A percentile compares a stretch with the other conserved stretches of the same genome.
Evolutionary conservation across 2,113 vertebrate species (phyloP).

Genomic region (Paratilapia polleni): DNA sequence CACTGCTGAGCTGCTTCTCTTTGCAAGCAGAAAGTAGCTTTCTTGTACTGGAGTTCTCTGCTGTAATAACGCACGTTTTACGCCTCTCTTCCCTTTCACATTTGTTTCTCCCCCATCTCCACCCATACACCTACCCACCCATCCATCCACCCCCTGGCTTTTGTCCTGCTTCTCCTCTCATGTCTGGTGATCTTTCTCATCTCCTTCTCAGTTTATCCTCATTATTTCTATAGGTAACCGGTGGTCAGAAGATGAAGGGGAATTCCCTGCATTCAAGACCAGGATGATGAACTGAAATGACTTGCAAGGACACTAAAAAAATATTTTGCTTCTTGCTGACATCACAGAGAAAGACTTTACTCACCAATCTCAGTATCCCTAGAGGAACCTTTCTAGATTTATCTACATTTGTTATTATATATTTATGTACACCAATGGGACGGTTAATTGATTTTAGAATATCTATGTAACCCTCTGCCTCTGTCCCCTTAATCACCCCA

Average conservation of each 20-base stretch:
- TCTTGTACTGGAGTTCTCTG: slow-evolving; percentile 20
- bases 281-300: slow-evolving; percentile 76
- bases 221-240: slow-evolving; percentile 96
- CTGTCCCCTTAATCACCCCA: slow-evolving; percentile 50
- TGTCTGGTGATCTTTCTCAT: slow-evolving; percentile 28
- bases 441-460: slow-evolving; percentile 82
- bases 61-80: slow-evolving; percentile 71
- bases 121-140: background rate
- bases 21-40: slow-evolving; percentile 30
- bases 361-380: slow-evolving; percentile 81
- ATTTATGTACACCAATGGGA: slow-evolving; percentile 89
- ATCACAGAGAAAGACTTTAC: slow-evolving; percentile 31
- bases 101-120: background rate
- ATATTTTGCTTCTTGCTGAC: slow-evolving; percentile 4
- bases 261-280: slow-evolving; percentile 76
- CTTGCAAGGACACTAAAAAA: slow-evolving; percentile 38
- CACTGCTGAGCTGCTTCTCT: background rate
- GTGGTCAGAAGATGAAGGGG: slow-evolving; percentile 75
- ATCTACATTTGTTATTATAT: slow-evolving; percentile 83
- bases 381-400: slow-evolving; percentile 90
- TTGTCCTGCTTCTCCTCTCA: slow-evolving; percentile 28
- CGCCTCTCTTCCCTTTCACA: slow-evolving; percentile 49
- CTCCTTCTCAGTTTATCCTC: slow-evolving; percentile 89
- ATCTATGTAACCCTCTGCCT: slow-evolving; percentile 60
- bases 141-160: slow-evolving; percentile 4